Evolutionary conservation across 2,113 vertebrate genomes (phyloP).

Genomic region (Ciconia boyciana): DNA sequence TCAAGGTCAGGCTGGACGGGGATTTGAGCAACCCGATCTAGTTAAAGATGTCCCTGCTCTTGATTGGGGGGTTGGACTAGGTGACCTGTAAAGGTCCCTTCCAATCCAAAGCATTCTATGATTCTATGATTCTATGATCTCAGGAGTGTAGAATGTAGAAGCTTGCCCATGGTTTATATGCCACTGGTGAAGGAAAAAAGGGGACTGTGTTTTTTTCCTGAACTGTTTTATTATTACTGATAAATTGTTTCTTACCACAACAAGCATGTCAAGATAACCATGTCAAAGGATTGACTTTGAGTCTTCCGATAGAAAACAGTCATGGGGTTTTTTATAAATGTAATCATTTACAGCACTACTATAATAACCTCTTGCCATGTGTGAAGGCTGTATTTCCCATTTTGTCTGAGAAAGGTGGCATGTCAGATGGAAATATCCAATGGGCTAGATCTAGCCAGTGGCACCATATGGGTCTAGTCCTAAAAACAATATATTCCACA

Average conservation of each 20-base stretch:
- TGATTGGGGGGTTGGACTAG: no score
- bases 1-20: no score
- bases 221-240: neutral
- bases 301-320: neutral
- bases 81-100: no score
- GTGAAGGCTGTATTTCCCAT: neutral
- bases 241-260: neutral
- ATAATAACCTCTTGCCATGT: neutral
- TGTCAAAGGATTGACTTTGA: neutral
- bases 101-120: no score
- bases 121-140: neutral
- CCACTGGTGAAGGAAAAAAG: neutral
- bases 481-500: neutral
- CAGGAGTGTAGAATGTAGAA: neutral
- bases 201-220: neutral
- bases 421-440: neutral
- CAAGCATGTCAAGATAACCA: neutral
- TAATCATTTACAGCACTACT: neutral
- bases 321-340: neutral
- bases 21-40: no score
- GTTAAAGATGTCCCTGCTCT: no score
- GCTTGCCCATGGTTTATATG: neutral
- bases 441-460: neutral
- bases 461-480: neutral
- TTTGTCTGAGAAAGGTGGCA: neutral